Base-by-base conservation (phyloP, 1,140 invertebrate genomes). In the Caenorhabditis briggsae region DNA sequence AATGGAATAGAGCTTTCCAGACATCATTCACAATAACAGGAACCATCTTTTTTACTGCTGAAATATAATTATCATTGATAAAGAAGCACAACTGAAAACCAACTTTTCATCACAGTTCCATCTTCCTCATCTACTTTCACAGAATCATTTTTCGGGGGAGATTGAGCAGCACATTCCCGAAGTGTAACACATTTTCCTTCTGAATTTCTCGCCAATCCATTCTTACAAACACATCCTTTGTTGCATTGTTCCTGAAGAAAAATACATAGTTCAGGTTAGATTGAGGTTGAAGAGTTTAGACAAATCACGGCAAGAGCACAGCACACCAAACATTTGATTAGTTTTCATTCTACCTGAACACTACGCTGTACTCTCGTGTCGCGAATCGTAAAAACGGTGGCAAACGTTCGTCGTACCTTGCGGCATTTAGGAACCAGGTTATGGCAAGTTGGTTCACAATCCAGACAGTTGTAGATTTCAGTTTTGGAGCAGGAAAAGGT, bases 11-110 rank as follows among this genome's bases (percentile, higher is more conserved):
- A 1, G 70, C 70, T 23, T 78, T 78, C 70, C 70, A 78, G n/a
- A 78, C 70, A 25, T 78, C 70, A 11, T 78, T 78, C 0, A 78
- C 70, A 50, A 78, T 78, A 12, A 78, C 70, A 5, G 70, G 70
- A 50, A 78, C 70, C 70, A 78, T 78, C 70, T 78, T 78, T 78
- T 50, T 78, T n/a, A 78, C 70, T 46, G 70, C 70, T 78, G n/a
- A 78, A 78, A 50, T 53, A 23, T 0, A 43, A 14, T 70, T 70
- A 46, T 16, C 23, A 25, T 8, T 12, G 8, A 2, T 33, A 64
- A 11, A 18, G 18, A 70, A 46, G 8, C 6, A 7, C 46, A 43
- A 33, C 33, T 46, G 41, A 46, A 64, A 70, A 46, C 64, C 8
- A 16, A 78, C 70, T 78, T 53, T 78, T 78, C 70, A 78, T 78